Evolutionary conservation across 2,888 invertebrate species (phyloP), one percentile per base, ranked within the genome.

Genomic region (Theretra japonica): DNA sequence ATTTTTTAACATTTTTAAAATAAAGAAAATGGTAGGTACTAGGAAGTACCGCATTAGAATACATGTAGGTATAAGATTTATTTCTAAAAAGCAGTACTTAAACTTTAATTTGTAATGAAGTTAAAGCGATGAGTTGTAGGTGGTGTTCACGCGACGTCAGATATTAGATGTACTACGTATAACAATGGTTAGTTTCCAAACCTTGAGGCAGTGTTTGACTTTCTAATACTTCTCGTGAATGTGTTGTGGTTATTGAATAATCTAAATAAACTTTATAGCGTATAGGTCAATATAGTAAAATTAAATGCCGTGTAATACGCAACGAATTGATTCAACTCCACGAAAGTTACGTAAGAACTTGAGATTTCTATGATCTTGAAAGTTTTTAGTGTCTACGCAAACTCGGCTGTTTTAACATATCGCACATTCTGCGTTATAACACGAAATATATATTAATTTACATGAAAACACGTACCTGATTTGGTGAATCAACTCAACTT

Each of bases 181-280:
- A 17, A 17, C 30, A n/a, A 19, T 17, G 30, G 17, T 4, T 60
- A 2, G 21, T 48, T 62, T 23, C 1, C 53, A 48, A 23, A 48
- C 48, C 41, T 65, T 65, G 65, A 48, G 53, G 53, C n/a, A 48
- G 41, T 25, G 23, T 21, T 65, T 65, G 23, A 65, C 65, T 65
- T 65, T 65, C 62, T 48, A 65, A 21, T 65, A 5, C 25, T 58
- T 17, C 33, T 30, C 17, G 5, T 6, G 15, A 17, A 17, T 48
- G 17, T 15, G 48, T 23, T 65, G 8, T 19, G 33, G 33, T 48
- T 23, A 41, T 65, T 23, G 23, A 33, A 33, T 30, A 41, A 15
- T 15, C 41, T 48, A 23, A 65, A 65, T 65, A 65, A 65, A 65
- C 48, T 48, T 53, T 48, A 60, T 19, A 60, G 59, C n/a, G 6